phyloP scores from a whole-genome alignment of 2,888 invertebrate species.

The Epicampocera succincta region DNA sequence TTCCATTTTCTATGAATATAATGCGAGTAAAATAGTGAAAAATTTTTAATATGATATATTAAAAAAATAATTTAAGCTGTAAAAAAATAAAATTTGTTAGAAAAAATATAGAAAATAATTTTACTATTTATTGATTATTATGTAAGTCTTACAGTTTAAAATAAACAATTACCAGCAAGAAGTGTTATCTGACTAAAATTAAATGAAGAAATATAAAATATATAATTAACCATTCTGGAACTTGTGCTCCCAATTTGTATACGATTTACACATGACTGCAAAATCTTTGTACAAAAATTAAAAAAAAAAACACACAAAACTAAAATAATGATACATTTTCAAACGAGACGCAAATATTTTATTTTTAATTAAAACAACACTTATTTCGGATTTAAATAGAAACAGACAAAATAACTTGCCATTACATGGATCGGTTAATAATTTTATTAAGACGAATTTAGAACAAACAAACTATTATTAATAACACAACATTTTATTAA shows the following conservation, averaged over 20 bases:
- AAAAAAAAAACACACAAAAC: background rate
- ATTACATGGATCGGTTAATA: constrained; percentile 27
- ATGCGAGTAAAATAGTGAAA: too few relatives aligned
- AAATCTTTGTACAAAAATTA: constrained; percentile 31
- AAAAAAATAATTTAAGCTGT: too few relatives aligned
- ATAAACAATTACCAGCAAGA: background rate
- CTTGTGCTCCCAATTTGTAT: constrained; percentile 57
- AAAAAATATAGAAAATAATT: too few relatives aligned
- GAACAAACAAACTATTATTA: background rate
- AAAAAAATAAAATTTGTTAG: too few relatives aligned
- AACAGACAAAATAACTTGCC: constrained; percentile 18
- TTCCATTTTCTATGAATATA: too few relatives aligned
- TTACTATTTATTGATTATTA: too few relatives aligned
- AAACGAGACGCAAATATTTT: background rate
- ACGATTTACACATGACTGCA: constrained; percentile 28
- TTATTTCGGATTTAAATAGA: background rate
- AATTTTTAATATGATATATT: too few relatives aligned
- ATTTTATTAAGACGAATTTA: constrained; percentile 27
- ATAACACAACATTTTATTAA: constrained; percentile 6
- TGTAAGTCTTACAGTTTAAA: too few relatives aligned
- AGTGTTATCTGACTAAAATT: constrained; percentile 18
- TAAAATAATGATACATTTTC: background rate
- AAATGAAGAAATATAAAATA: constrained; percentile 43
- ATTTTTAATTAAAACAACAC: background rate
- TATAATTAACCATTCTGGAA: constrained; percentile 54